Conservation (phyloP, 2,113 vertebrate genomes). For the Melanotaenia duboulayi region DNA sequence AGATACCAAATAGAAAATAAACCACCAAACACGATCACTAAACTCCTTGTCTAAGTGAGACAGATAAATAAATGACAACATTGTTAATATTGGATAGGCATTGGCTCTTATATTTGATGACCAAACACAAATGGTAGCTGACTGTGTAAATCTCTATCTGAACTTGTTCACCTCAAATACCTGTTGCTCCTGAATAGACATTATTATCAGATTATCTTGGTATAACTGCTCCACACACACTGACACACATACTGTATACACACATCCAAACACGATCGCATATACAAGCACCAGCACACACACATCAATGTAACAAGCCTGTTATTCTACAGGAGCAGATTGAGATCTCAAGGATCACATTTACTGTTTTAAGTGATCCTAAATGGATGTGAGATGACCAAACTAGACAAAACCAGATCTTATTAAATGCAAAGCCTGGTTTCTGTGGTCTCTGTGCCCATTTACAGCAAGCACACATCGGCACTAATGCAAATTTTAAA, state of each 20-base stretch:
- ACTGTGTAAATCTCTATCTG: conserved; percentile 50
- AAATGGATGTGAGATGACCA: conserved; percentile 66
- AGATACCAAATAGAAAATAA: conserved; percentile 17
- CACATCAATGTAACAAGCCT: conserved; percentile 44
- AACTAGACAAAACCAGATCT: conserved; percentile 39
- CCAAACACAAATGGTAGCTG: conserved; percentile 57
- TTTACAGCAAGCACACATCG: conserved; percentile 22
- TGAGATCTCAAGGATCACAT: conserved; percentile 70
- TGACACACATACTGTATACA: conserved; percentile 21
- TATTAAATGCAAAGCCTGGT: conserved; percentile 30
- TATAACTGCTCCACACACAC: conserved; percentile 44
- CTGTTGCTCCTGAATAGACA: conserved; percentile 55
- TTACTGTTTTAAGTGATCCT: conserved; percentile 74
- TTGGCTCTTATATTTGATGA: conserved; percentile 41
- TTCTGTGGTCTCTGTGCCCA: conserved; percentile 37
- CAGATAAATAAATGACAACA: conserved; percentile 35
- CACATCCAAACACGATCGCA: neutral
- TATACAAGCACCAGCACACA: neutral
- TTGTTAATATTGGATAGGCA: conserved; percentile 47
- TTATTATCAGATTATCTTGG: conserved; percentile 63
- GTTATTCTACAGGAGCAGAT: conserved; percentile 64
- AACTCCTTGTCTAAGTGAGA: conserved; percentile 1
- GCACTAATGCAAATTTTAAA: conserved; percentile 14
- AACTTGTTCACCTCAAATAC: conserved; percentile 59
- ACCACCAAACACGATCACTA: conserved; percentile 28